Conservation (phyloP, 2,113 vertebrate species). For the Microcebus ravelobensis region DNA sequence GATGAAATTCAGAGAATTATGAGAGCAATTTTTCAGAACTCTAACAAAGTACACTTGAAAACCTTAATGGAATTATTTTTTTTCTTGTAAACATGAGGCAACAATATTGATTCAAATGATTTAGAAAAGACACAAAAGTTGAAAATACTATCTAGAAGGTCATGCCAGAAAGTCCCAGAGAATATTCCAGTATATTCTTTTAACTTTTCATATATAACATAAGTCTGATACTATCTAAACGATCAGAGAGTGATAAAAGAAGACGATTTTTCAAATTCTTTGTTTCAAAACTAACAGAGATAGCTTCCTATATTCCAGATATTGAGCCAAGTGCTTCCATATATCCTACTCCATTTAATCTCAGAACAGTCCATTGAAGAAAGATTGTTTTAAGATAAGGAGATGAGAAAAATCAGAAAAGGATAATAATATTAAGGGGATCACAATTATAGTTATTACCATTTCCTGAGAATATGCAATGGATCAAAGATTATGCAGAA, state of each 20-base stretch:
- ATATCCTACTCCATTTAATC: neutral
- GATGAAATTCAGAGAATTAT: neutral
- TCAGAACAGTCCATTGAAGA: neutral
- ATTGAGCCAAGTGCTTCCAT: neutral
- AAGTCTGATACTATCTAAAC: neutral
- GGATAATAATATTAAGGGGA: neutral
- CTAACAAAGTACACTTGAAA: neutral
- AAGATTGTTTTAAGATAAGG: neutral
- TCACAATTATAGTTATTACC: neutral
- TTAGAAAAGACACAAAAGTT: neutral
- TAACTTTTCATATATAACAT: neutral
- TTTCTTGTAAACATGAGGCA: neutral
- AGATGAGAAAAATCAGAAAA: neutral
- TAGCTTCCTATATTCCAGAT: neutral
- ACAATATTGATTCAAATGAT: neutral
- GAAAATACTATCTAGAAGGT: neutral
- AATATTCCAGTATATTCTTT: neutral
- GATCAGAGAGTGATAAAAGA: neutral
- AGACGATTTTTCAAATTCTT: neutral
- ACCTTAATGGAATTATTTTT: neutral
- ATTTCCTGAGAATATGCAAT: neutral
- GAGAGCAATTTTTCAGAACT: neutral
- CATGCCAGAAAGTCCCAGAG: neutral
- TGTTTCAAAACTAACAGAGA: neutral
- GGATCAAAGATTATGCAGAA: neutral